Base-by-base conservation (phyloP, 2,113 vertebrate species). In the Aspiorhynchus laticeps region DNA sequence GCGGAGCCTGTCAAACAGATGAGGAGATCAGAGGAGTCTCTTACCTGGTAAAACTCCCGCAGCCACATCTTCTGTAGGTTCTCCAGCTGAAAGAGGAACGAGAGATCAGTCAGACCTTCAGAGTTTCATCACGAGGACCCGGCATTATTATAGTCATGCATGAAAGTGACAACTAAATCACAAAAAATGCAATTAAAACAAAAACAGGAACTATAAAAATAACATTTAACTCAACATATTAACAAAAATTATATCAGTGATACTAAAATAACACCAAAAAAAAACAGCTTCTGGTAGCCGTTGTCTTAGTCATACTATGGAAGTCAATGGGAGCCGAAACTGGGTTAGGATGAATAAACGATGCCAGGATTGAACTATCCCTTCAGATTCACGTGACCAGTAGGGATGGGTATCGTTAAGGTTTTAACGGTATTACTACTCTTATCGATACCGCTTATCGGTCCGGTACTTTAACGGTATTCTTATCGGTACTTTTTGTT, bases 51-150 rank as follows among this genome's bases (percentile, higher is more conserved):
- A 79, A 98, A 96, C 90, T 97, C 97, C 78, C 94, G 93, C 71
- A 98, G 96, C 97, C 97, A 98, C 53, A 95, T 95, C 93, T 96
- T 97, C 94, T 97, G 96, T 8, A 98, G 95, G 88, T 96, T 96
- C 89, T 96, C 96, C 71, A 95, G 96, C 97, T 98, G 93, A 2
- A 96, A 96, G 90, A 76, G 90, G 31, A 91, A 91, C 83, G 92
- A 48, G 74, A 1, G 31, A 78, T 59, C 26, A 79, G 63, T 86
- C 14, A 88, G 71, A 15, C 43, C 2, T 19, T 80, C 33, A 65
- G 56, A 2, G 56, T 12, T 7, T 14, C 0, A 31, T 31, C 14
- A 67, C 14, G 2, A 67, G 14, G 46, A 51, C 5, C 48, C 14
- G 4, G 0, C 51, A 6, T 19, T 19, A 1, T 53, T 53, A 53